Conservation (phyloP, 2,888 invertebrate species). For the Chouioia cunea region DNA sequence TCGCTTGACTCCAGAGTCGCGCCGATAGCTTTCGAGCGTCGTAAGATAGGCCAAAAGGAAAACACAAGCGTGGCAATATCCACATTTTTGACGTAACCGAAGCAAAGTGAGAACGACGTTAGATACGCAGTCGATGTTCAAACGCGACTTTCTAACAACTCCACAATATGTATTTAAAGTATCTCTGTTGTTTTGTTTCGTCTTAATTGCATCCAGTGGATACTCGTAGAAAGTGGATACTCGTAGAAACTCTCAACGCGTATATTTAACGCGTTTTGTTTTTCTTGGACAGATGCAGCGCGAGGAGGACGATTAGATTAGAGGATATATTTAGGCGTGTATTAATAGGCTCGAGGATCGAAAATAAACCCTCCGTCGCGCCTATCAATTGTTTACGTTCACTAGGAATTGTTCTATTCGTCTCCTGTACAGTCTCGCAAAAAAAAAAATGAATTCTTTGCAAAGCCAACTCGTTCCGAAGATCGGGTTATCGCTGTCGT, state of each 20-base stretch:
- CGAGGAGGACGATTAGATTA: slow-evolving; percentile 33
- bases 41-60: no score
- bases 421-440: no score
- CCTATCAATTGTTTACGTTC: no score
- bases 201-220: not conserved
- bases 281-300: slow-evolving; percentile 3
- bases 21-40: no score
- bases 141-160: slow-evolving; percentile 9
- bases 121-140: slow-evolving; percentile 2
- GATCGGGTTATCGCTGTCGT: no score
- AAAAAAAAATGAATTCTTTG: no score
- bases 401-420: no score
- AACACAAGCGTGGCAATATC: no score
- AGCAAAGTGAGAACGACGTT: slow-evolving; percentile 14
- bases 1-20: no score
- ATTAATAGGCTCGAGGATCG: slow-evolving; percentile 37
- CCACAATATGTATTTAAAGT: slow-evolving; percentile 4
- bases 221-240: slow-evolving; percentile 29
- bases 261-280: slow-evolving; percentile 20
- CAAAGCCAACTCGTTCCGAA: no score
- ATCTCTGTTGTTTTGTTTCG: not conserved
- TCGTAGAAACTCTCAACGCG: slow-evolving; percentile 12
- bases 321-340: slow-evolving; percentile 21
- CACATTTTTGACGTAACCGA: slow-evolving; percentile 5
- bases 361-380: no score